Conservation (phyloP, 2,113 vertebrate genomes). For the Mormyrus iriodes region DNA sequence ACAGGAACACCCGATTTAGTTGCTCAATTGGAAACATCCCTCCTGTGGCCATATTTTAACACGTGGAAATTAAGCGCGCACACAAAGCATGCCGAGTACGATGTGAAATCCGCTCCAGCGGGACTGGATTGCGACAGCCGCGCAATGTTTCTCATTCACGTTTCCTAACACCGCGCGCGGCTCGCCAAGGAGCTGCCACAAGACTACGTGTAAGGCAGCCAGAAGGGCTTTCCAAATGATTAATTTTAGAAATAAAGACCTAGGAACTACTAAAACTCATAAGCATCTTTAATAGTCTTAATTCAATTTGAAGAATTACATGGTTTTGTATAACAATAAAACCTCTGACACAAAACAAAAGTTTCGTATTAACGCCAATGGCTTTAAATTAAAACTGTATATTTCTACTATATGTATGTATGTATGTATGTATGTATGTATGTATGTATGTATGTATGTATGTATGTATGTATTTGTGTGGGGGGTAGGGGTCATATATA, state of each 20-base stretch:
- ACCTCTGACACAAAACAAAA: not conserved
- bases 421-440: too few relatives aligned
- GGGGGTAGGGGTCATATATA: too few relatives aligned
- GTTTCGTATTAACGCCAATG: not conserved
- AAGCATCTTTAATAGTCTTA: not conserved
- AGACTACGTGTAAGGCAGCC: not conserved
- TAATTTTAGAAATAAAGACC: not conserved
- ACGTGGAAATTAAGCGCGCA: slow-evolving; percentile 22
- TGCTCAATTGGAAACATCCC: slow-evolving; percentile 18
- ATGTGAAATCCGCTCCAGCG: slow-evolving; percentile 54
- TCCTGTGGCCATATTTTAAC: slow-evolving; percentile 22
- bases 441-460: too few relatives aligned
- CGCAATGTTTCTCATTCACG: slow-evolving; percentile 43
- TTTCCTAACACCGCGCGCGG: slow-evolving; percentile 46
- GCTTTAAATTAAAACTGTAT: not conserved
- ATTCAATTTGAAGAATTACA: not conserved
- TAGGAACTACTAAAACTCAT: not conserved
- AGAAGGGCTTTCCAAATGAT: not conserved
- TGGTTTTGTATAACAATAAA: not conserved
- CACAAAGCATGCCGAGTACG: slow-evolving; percentile 17
- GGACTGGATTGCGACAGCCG: slow-evolving; percentile 56
- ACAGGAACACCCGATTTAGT: not conserved
- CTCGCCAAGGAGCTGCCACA: slow-evolving; percentile 17
- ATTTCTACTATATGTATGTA: not conserved
- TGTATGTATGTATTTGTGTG: too few relatives aligned